phyloP scores from a whole-genome alignment of 2,113 vertebrate species.

The Crotophaga sulcirostris region DNA sequence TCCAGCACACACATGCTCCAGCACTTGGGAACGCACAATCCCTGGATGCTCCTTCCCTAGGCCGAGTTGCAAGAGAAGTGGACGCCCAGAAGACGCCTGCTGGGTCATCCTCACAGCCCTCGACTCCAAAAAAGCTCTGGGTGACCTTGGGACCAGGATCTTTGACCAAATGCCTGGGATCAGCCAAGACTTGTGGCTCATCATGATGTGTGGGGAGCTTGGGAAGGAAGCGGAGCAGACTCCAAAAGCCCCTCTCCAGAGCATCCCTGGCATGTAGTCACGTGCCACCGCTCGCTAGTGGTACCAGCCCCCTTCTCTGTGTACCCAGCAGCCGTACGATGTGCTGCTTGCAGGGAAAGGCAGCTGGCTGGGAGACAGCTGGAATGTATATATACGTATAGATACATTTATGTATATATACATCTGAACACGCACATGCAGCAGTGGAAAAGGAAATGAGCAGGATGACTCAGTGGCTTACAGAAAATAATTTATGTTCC shows the following conservation, averaged over 20 bases:
- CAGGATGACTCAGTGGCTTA: neutral
- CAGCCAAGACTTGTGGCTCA: accelerated
- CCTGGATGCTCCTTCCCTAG: slow-evolving; percentile 11
- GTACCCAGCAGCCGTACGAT: neutral
- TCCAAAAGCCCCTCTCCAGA: neutral
- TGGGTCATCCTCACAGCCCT: neutral
- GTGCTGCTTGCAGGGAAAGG: neutral
- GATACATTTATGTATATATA: neutral
- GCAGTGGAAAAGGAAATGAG: neutral
- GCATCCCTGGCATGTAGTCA: neutral
- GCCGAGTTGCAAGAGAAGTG: neutral
- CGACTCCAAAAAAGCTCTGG: neutral
- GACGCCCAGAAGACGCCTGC: neutral
- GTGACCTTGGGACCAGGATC: neutral
- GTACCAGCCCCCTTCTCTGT: neutral
- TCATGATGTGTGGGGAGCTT: neutral
- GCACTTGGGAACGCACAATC: slow-evolving; percentile 18
- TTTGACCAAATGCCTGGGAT: neutral
- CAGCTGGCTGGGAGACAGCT: slow-evolving; percentile 1
- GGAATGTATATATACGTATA: neutral
- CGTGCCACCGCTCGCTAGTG: neutral
- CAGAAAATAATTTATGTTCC: neutral
- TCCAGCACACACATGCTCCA: slow-evolving; percentile 50
- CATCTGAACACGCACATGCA: neutral
- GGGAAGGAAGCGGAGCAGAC: neutral